phyloP scores from a whole-genome alignment of 2,113 vertebrate genomes.

The Prionailurus bengalensis region DNA sequence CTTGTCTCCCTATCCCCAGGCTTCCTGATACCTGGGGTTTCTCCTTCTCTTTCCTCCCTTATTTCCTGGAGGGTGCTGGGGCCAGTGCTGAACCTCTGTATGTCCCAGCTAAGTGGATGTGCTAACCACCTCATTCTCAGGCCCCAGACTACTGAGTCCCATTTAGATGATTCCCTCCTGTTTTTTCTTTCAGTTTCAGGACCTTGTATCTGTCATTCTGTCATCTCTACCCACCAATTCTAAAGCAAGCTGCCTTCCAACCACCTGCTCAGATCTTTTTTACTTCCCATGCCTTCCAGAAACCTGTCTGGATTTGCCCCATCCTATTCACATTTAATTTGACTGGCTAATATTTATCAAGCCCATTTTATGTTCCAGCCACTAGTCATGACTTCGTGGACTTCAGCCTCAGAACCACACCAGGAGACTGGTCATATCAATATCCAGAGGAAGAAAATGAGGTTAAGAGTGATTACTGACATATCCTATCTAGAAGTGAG shows the following conservation, averaged over 20 bases:
- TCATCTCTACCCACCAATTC: not conserved
- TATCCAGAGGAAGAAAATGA: constrained; percentile 22
- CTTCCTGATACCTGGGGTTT: not conserved
- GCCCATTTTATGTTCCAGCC: not conserved
- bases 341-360: not conserved
- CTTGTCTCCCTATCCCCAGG: not conserved
- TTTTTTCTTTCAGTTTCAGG: not conserved
- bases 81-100: not conserved
- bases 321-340: not conserved
- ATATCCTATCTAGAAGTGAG: not conserved
- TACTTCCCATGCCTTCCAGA: not conserved
- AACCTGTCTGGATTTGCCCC: not conserved
- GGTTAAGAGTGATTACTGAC: not conserved
- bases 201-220: not conserved
- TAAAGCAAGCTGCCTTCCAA: not conserved
- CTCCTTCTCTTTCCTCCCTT: not conserved
- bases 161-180: not conserved
- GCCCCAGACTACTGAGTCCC: not conserved
- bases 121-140: not conserved
- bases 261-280: not conserved
- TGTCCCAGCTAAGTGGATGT: not conserved
- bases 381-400: not conserved
- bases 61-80: not conserved
- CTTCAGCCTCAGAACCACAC: not conserved
- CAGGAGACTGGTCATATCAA: not conserved